Conservation (phyloP, 2,797 vertebrate genomes). For the Arremon aurantiirostris region DNA sequence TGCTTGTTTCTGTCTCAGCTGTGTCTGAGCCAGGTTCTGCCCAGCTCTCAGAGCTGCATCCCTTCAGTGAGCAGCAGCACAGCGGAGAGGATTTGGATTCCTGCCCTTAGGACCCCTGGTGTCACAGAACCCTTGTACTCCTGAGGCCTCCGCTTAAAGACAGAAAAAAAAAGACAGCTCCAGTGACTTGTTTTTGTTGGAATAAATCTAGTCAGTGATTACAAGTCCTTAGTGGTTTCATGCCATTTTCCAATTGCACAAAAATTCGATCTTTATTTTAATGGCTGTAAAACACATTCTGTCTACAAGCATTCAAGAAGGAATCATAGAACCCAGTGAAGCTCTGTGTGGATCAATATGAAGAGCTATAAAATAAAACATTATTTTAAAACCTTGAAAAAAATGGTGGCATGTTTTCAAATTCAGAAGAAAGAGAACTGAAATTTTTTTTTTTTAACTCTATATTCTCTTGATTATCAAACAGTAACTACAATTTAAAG, state of each 20-base stretch:
- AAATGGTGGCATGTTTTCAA: rapidly evolving
- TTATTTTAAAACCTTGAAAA: rapidly evolving
- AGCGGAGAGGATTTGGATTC: not conserved
- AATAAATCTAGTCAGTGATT: not conserved
- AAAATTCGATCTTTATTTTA: not conserved
- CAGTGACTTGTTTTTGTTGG: not conserved
- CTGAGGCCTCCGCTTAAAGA: not conserved
- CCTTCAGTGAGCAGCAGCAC: not conserved
- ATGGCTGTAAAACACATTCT: not conserved
- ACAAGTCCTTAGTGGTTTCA: not conserved
- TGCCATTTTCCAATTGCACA: not conserved
- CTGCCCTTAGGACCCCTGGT: not conserved
- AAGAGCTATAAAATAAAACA: not conserved
- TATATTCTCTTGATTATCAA: not conserved
- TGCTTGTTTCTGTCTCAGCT: not conserved
- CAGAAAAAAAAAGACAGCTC: not conserved
- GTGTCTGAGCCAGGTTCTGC: not conserved
- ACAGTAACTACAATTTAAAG: not conserved
- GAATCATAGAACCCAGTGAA: not conserved
- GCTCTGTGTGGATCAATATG: not conserved
- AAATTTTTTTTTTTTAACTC: rapidly evolving
- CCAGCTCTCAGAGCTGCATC: not conserved
- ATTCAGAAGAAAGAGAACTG: rapidly evolving
- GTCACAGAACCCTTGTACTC: rapidly evolving
- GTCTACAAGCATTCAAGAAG: not conserved